A percentile compares a stretch with the other conserved stretches of the same genome.
Evolutionary conservation across 2,888 invertebrate genomes (phyloP).

Genomic region (Ametastegia equiseti): DNA sequence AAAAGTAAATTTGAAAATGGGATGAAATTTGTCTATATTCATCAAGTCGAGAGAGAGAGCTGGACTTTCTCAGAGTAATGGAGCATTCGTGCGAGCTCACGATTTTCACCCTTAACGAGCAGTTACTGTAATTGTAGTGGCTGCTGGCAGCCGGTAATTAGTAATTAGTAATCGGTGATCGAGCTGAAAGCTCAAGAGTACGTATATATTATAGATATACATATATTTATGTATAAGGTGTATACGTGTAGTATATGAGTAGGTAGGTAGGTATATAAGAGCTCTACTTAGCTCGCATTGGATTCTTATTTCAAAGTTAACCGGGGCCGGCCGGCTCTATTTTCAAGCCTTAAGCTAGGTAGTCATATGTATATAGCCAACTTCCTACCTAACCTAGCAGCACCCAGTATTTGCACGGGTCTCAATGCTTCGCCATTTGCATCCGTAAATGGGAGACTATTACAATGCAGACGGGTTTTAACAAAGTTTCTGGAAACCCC

Average conservation of each 20-base stretch:
- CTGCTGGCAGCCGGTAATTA: not conserved
- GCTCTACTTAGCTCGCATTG: not conserved
- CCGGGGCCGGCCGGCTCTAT: not conserved
- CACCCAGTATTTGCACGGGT: constrained; percentile 1
- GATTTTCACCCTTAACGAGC: constrained; percentile 18
- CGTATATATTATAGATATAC: no score
- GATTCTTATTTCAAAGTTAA: constrained; percentile 17
- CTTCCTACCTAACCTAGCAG: not conserved
- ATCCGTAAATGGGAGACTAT: constrained; percentile 26
- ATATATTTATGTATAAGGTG: not conserved
- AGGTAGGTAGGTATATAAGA: not conserved
- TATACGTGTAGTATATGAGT: not conserved
- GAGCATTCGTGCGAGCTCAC: not conserved
- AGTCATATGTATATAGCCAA: not conserved
- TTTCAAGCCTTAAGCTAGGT: not conserved
- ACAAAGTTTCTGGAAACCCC: not conserved
- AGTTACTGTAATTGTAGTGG: constrained; percentile 6
- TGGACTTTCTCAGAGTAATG: no score
- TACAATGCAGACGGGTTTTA: constrained; percentile 39
- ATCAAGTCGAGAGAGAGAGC: no score
- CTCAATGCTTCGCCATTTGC: constrained; percentile 30
- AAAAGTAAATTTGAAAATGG: no score
- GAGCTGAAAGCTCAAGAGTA: not conserved
- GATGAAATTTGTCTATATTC: no score
- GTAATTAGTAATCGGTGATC: constrained; percentile 34